phyloP scores from a whole-genome alignment of 2,113 vertebrate species.

The Typhlomys cinereus region DNA sequence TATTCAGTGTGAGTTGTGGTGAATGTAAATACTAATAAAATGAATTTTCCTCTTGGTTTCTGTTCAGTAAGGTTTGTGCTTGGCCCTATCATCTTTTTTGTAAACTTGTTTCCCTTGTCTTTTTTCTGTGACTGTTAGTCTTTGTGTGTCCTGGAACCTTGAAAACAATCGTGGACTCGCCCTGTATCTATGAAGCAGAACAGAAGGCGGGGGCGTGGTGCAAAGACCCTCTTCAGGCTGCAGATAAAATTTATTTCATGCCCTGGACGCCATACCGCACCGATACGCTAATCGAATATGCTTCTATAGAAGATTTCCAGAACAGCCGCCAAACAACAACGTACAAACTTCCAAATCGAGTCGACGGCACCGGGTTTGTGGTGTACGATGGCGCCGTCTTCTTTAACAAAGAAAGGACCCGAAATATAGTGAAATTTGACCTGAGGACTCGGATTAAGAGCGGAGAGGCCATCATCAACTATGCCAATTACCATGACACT shows the following conservation, averaged over 20 bases:
- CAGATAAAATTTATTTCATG: constrained; percentile 99
- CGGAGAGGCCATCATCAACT: constrained; percentile 99
- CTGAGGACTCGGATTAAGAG: constrained; percentile 99
- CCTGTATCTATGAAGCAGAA: constrained; percentile 98
- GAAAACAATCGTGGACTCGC: constrained; percentile 98
- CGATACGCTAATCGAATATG: constrained; percentile 97
- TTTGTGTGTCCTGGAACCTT: constrained; percentile 99
- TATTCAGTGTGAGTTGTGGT: constrained; percentile 76
- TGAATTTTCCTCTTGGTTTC: constrained; percentile 79
- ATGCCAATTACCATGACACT: constrained; percentile 99
- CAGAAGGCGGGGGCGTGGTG: constrained; percentile 99
- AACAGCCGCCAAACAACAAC: constrained; percentile 95
- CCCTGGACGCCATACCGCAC: constrained; percentile 99
- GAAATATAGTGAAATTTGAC: constrained; percentile 99
- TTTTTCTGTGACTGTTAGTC: constrained; percentile 95
- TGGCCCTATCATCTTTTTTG: constrained; percentile 77
- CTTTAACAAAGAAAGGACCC: constrained; percentile 99
- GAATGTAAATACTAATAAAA: constrained; percentile 81
- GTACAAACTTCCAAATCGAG: constrained; percentile 97
- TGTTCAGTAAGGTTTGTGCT: constrained; percentile 74
- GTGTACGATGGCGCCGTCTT: constrained; percentile 99
- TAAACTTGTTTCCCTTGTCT: constrained; percentile 85
- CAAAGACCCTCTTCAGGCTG: constrained; percentile 98
- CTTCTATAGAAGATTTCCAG: constrained; percentile 97
- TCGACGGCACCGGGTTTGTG: constrained; percentile 98